A percentile compares a stretch with the other conserved stretches of the same genome.
These are phyloP conservation scores for Eupithecia abbreviata DNA, from an alignment of 2,888 invertebrate species.

Conservation along the genomic window DNA sequence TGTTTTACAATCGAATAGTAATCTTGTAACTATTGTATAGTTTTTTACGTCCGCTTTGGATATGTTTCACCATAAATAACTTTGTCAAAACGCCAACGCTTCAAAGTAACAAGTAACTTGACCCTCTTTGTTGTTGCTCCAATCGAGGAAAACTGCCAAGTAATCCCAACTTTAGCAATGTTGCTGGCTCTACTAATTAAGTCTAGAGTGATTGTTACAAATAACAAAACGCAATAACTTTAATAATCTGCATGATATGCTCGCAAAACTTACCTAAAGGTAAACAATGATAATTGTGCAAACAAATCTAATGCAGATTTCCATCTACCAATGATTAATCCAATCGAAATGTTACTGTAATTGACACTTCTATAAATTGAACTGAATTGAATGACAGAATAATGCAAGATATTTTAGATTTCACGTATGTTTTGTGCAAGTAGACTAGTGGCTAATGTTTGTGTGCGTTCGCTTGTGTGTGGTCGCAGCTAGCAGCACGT, in stretches of 20 bases:
- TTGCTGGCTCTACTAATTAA: constrained; percentile 7
- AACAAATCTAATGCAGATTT: neutral
- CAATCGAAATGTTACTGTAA: neutral
- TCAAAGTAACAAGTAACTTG: constrained; percentile 27
- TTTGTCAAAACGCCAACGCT: constrained; percentile 37
- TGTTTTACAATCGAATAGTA: constrained; percentile 64
- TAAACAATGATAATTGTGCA: neutral
- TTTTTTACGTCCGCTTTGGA: constrained; percentile 49
- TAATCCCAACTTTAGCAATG: constrained; percentile 13
- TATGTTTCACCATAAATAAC: constrained; percentile 39
- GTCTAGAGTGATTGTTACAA: constrained; percentile 5
- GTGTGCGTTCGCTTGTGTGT: constrained; percentile 79
- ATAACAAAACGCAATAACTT: constrained; percentile 14
- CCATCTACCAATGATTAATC: neutral
- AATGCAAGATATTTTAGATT: constrained; percentile 44
- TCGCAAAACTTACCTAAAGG: neutral
- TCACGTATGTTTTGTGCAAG: constrained; percentile 54
- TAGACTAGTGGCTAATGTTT: constrained; percentile 76
- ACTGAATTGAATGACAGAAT: constrained; percentile 4
- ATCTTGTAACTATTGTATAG: constrained; percentile 60
- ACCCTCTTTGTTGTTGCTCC: constrained; percentile 20
- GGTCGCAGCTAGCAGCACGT: constrained; percentile 82
- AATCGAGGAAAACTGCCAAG: constrained; percentile 25
- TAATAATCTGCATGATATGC: constrained; percentile 6
- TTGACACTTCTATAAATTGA: neutral